Evolutionary conservation across 2,888 invertebrate species (phyloP), one percentile per base, ranked within the genome.

Genomic region (Cantharis flavilabris): DNA sequence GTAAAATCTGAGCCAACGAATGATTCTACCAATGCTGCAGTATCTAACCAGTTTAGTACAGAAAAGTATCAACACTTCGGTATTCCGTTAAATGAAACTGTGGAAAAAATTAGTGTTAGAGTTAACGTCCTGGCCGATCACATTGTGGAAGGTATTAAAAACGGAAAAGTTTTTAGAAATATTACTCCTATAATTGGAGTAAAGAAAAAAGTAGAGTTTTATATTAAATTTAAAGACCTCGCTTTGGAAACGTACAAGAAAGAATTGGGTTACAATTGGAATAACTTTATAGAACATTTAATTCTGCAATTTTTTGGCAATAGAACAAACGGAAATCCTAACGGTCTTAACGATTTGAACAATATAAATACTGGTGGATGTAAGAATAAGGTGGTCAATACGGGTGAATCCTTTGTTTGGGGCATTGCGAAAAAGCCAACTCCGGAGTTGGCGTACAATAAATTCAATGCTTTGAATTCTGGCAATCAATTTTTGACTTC

Each of bases 51-150:
- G 26, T 7, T 26, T 5, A 26, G 26, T 49, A n/a, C 4, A 49
- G 49, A 49, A 49, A n/a, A n/a, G 7, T n/a, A 13, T n/a, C 7
- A 49, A n/a, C 13, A 49, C 7, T 49, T 49, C 2, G 18, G 11
- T 70, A 70, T n/a, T 49, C 9, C 70, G 1, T 49, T 65, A 14
- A 72, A 33, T n/a, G 49, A 26, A 0, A 62, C 74, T 9, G 18
- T 9, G n/a, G 70, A 74, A 28, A 74, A 63, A 70, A 30, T 76
- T 18, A 11, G 30, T 1, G 62, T 73, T 28, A 70, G 23, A 20
- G 49, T 76, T 18, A 73, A 73, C 64, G 67, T 73, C 26, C n/a
- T 76, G 2, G 62, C 73, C 64, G 72, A 75, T 23, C 49, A 75
- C 16, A 23, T 69, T 13, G 3, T 72, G n/a, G 62, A 69, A 14